Conservation (phyloP, 1,140 invertebrate genomes). For the Brachionus calyciflorus region DNA sequence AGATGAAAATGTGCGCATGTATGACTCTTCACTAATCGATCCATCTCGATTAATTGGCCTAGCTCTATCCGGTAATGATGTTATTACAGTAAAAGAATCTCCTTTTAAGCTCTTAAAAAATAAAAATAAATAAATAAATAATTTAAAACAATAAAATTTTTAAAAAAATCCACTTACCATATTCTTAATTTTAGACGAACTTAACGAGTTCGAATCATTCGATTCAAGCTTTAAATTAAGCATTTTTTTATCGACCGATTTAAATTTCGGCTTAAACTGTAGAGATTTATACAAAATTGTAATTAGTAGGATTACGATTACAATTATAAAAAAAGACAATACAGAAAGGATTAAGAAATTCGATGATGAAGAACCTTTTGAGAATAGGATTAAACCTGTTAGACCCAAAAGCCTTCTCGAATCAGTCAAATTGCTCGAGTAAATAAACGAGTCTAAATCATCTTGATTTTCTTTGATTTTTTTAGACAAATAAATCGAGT, state of each 20-base stretch:
- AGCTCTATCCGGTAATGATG: not conserved
- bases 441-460: constrained; percentile 11
- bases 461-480: not conserved
- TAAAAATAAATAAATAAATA: no score
- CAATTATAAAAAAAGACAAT: constrained; percentile 7
- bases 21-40: constrained; percentile 6
- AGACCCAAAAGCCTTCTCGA: not conserved
- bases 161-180: not conserved
- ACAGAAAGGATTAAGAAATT: constrained; percentile 1
- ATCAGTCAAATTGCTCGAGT: constrained; percentile 19
- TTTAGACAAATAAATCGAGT: not conserved
- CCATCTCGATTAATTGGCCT: not conserved
- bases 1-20: not conserved
- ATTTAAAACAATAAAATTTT: not conserved
- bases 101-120: not conserved
- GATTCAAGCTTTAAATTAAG: constrained; percentile 22
- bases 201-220: not conserved
- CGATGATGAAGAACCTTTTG: constrained; percentile 19
- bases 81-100: constrained; percentile 21
- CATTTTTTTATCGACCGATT: constrained; percentile 30
- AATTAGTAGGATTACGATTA: constrained; percentile 25
- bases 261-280: not conserved
- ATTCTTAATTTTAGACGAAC: constrained; percentile 1
- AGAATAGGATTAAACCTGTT: constrained; percentile 20
- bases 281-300: constrained; percentile 31